Base-by-base conservation (phyloP, 2,888 invertebrate species). In the Zaprionus obscuricornis region DNA sequence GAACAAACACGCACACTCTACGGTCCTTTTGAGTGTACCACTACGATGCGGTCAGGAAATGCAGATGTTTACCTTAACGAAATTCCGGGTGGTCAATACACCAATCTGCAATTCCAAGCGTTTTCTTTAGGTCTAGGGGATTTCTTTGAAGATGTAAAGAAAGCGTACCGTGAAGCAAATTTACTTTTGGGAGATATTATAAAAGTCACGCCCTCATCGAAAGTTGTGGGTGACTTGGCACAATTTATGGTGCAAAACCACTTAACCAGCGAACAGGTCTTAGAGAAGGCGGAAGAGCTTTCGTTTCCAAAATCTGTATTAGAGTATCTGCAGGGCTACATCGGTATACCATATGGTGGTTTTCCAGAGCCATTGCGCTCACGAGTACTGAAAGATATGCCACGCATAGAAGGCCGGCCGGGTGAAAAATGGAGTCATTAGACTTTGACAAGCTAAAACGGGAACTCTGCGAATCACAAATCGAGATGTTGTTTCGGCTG, bases 241-340 rank as follows among this genome's bases (percentile, higher is more conserved):
- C 99, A 99, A 91, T 99, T 98, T 89, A 99, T 99, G 99, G 99
- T 99, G 0, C 99, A 99, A 91, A 99, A 99, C 91, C 96, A 97
- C 87, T 91, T 99, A 36, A 94, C 94, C 0, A 92, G 95, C 0
- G 92, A 95, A 33, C 96, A 98, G 68, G 95, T 99, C 6, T 90
- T 94, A 56, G 95, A 95, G 17, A 93, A 92, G 63, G 99, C 99
- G 0, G 98, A 98, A 85, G 99, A 99, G 81, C 91, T 99, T 13
- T 98, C 98, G 34, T 98, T 99, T 92, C 99, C 99, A 18, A 97
- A 96, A 89, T 98, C 98, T 3, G 99, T 99, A 0, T 95, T 99
- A 31, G 98, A 99, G 89, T 99, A 95, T 91, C 92, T 99, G 87
- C 98, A 97, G 91, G 99, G 98, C 1, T 94, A 96, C 33, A 96